phyloP scores from a whole-genome alignment of 1,140 invertebrate species.

The Brachionus manjavacas region DNA sequence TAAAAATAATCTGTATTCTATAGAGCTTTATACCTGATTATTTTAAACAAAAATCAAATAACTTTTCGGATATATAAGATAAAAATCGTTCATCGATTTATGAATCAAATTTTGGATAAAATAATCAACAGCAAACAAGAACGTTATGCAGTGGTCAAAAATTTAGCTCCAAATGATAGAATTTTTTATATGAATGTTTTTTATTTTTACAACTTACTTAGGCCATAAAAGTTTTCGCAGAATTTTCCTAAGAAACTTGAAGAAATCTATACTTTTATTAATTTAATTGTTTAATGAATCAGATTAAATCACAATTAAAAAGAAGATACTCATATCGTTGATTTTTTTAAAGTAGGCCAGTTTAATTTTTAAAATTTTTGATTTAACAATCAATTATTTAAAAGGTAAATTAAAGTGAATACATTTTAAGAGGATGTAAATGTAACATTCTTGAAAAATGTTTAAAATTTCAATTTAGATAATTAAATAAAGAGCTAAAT shows the following conservation, averaged over 20 bases:
- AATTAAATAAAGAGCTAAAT: no score
- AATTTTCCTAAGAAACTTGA: background rate
- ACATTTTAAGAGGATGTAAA: no score
- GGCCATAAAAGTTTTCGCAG: background rate
- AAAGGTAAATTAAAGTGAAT: no score
- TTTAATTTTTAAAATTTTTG: no score
- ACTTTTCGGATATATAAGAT: background rate
- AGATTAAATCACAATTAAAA: no score
- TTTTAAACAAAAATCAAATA: background rate
- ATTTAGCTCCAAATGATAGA: background rate
- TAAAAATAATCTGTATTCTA: background rate
- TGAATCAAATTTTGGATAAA: background rate
- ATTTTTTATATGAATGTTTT: background rate
- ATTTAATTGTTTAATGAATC: no score
- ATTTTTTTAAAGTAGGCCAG: no score
- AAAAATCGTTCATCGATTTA: background rate
- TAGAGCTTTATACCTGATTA: background rate
- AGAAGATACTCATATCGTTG: no score
- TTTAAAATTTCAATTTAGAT: no score
- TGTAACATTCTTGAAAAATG: no score
- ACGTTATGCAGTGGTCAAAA: background rate
- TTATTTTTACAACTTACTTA: background rate
- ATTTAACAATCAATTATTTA: no score
- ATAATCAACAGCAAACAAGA: background rate
- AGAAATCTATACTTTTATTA: background rate